Percentiles rank a stretch among this genome's conserved stretches.
These are phyloP conservation scores for Orthochromis indermauri DNA, from an alignment of 2,113 vertebrate species.

Conservation along the genomic window DNA sequence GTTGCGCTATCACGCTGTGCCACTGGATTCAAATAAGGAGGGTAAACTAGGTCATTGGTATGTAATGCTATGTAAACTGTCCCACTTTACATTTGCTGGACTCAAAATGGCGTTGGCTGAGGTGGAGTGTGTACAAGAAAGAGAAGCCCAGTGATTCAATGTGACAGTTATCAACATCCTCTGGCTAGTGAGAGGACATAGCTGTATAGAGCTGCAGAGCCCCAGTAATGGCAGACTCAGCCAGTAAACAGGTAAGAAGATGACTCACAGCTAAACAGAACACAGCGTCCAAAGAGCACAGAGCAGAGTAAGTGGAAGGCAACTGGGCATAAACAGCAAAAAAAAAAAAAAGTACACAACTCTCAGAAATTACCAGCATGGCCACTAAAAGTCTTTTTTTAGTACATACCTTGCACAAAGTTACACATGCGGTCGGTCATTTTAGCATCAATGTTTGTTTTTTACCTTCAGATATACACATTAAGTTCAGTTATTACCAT, in stretches of 20 bases:
- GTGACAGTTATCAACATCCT: constrained; percentile 55
- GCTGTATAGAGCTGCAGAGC: not conserved
- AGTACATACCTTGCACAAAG: not conserved
- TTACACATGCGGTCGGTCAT: not conserved
- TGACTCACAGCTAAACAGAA: constrained; percentile 35
- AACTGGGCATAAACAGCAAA: not conserved
- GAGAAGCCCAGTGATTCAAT: constrained; percentile 20
- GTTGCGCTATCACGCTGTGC: constrained; percentile 36
- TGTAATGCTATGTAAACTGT: constrained; percentile 31
- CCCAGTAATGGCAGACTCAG: constrained; percentile 5
- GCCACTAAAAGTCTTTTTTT: not conserved
- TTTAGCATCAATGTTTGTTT: not conserved
- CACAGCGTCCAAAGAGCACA: constrained; percentile 2
- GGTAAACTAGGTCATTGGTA: constrained; percentile 62
- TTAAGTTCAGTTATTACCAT: not conserved
- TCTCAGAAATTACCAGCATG: not conserved
- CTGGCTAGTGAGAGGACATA: constrained; percentile 17
- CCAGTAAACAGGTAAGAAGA: constrained; percentile 45
- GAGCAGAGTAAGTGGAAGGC: not conserved
- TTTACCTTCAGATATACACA: not conserved
- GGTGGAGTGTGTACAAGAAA: not conserved
- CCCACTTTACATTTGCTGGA: constrained; percentile 47
- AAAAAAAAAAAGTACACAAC: not conserved
- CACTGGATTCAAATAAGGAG: constrained; percentile 43
- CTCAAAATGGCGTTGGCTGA: constrained; percentile 48